Evolutionary conservation across 2,797 vertebrate genomes (phyloP).

Genomic region (Cheirogaleus major): DNA sequence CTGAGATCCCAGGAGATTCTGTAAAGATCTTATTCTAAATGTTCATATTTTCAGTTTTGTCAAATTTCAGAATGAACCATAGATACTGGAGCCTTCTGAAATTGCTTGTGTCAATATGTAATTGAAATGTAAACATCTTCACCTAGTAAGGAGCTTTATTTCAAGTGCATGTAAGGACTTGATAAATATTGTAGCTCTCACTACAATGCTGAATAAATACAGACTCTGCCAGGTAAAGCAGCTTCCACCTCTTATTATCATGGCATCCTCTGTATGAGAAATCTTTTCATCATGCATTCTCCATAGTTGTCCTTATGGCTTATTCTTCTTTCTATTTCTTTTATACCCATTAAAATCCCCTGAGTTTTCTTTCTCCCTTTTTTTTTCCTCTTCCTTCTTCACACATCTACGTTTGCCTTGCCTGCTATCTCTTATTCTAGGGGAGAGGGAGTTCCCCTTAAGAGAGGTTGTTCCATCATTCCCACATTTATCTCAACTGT

Average conservation of each 20-base stretch:
- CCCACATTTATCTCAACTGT: not conserved
- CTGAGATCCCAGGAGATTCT: not conserved
- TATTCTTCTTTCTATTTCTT: not conserved
- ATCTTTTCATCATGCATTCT: not conserved
- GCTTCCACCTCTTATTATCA: not conserved
- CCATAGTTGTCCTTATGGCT: not conserved
- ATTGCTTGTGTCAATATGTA: not conserved
- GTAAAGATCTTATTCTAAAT: not conserved
- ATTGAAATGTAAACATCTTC: not conserved
- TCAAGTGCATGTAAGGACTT: not conserved
- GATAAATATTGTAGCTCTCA: not conserved
- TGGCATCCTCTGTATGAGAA: not conserved
- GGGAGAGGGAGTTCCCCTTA: no score
- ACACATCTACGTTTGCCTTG: not conserved
- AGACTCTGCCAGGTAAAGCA: not conserved
- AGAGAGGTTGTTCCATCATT: not conserved
- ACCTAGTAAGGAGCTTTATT: not conserved
- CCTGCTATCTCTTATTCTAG: not conserved
- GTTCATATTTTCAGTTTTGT: not conserved
- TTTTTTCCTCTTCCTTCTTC: not conserved
- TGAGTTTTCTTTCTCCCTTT: not conserved
- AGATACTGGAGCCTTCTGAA: not conserved
- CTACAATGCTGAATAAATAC: not conserved
- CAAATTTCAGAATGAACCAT: not conserved
- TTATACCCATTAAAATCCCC: not conserved